Base-by-base conservation (phyloP, 2,797 vertebrate species). In the Brachymystax lenok region DNA sequence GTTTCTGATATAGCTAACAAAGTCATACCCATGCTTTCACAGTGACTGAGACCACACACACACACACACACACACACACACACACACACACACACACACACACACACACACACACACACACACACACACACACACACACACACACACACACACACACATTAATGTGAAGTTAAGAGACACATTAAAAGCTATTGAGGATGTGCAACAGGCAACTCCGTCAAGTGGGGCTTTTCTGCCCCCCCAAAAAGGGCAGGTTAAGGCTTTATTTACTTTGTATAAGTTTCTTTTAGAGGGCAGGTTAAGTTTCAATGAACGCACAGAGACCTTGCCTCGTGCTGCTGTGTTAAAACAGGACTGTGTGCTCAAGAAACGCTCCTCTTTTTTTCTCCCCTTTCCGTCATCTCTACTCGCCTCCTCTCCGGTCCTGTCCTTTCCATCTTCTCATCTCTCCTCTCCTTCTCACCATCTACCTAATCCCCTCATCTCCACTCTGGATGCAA, bases 351-450 rank as follows among this genome's bases (percentile, higher is more conserved):
- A 40, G 40, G 40, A 40, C 40, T 40, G 40, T 33, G 2, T 77
- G 70, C 80, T 82, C 79, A 79, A 50, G 54, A 80, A 83, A 75
- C 78, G 81, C 63, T 77, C 33, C 51, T 81, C 84, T 88, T 4
- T 73, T 79, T 87, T 86, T 88, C 84, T 87, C 63, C 2, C 46
- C 52, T 46, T 28, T 27, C 5, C 2, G 6, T 79, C 71, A 66
- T 69, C 76, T 78, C 83, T 75, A 79, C 83, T 82, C 77, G 73
- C 69, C 79, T 73, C 83, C 79, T 24, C 3, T 79, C 76, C 30
- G 40, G 10, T 46, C 40, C 10, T 46, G 40, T 24, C 74, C 81
- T 74, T 24, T 51, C 21, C 76, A 7, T 35, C 35, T 69, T 72
- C 10, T 46, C 40, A 33, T 67, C 33, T 71, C 73, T 68, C 12